Conservation (phyloP, 2,113 vertebrate species). For the Callocephalon fimbriatum region DNA sequence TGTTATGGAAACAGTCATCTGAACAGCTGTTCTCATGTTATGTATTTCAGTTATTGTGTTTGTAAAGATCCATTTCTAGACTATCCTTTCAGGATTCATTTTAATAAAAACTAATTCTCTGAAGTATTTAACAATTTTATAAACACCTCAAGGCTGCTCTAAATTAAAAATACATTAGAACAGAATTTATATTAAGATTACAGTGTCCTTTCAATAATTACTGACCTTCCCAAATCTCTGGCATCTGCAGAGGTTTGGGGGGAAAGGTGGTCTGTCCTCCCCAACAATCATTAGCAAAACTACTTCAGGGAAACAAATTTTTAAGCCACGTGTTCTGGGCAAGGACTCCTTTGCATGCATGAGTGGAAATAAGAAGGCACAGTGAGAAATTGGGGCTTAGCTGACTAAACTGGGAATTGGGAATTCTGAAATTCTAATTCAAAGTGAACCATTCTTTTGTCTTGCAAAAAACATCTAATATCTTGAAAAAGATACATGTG, state of each 20-base stretch:
- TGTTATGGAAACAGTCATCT: slow-evolving; percentile 54
- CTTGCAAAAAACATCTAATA: background rate
- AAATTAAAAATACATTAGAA: background rate
- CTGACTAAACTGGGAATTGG: background rate
- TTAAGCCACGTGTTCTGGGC: background rate
- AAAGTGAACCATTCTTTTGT: background rate
- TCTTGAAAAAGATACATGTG: background rate
- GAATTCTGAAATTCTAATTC: background rate
- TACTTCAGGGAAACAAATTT: background rate
- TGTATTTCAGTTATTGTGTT: background rate
- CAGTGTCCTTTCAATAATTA: background rate
- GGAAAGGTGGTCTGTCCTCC: background rate
- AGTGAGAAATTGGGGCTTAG: background rate
- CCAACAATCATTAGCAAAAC: background rate
- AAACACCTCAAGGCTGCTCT: background rate
- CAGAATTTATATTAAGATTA: background rate
- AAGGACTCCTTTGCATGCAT: background rate
- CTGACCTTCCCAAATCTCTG: background rate
- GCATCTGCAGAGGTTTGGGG: background rate
- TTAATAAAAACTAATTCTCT: background rate
- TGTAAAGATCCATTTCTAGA: background rate
- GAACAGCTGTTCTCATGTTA: background rate
- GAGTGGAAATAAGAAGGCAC: background rate
- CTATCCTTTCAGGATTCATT: background rate
- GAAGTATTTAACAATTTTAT: background rate